phyloP scores from a whole-genome alignment of 2,113 vertebrate genomes.

The Carassius gibelio region DNA sequence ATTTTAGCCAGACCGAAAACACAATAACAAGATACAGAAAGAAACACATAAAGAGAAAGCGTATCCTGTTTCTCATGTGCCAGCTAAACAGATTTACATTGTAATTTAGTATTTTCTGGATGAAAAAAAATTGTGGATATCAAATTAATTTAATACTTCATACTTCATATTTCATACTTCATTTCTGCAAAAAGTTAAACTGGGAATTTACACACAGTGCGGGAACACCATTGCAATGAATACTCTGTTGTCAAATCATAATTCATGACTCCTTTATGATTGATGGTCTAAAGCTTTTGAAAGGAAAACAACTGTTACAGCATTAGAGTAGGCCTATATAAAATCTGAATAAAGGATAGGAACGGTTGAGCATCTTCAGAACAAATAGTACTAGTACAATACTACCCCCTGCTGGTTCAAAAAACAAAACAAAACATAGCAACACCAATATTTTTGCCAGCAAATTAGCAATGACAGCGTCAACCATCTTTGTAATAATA shows the following conservation, averaged over 20 bases:
- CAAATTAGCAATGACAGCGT: neutral
- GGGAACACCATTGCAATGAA: neutral
- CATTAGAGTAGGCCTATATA: neutral
- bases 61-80: neutral
- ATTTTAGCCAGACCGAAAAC: neutral
- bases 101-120: constrained; percentile 10
- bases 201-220: constrained; percentile 22
- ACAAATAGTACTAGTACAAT: neutral
- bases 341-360: neutral
- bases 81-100: neutral
- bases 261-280: constrained; percentile 3
- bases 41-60: neutral
- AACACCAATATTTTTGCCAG: neutral
- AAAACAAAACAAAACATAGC: no score
- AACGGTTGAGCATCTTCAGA: neutral
- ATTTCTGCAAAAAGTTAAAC: constrained; percentile 36
- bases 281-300: neutral
- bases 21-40: neutral
- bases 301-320: neutral
- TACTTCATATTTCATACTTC: no score
- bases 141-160: no score
- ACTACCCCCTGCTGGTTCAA: constrained; percentile 9
- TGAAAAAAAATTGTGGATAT: neutral
- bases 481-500: neutral
- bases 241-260: neutral